Conservation (phyloP, 2,113 vertebrate genomes). For the Sylvilagus bachmani region DNA sequence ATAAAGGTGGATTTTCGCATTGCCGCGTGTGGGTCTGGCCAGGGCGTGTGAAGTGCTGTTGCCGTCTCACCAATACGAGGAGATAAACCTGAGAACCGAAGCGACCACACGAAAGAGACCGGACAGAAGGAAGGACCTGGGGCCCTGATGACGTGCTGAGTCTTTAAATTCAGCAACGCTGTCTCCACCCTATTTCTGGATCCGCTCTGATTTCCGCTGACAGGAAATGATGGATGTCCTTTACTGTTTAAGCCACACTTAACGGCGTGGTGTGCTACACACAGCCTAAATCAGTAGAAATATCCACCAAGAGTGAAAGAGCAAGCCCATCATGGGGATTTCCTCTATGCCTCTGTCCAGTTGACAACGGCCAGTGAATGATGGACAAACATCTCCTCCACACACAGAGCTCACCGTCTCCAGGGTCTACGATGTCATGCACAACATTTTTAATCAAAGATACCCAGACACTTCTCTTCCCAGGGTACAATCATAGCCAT, state of each 20-base stretch:
- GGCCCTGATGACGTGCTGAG: accelerated
- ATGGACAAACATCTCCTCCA: not conserved
- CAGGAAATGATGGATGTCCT: not conserved
- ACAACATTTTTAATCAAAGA: not conserved
- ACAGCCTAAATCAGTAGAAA: not conserved
- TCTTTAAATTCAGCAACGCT: not conserved
- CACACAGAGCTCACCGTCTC: not conserved
- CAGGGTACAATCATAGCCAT: not conserved
- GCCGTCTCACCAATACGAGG: not conserved
- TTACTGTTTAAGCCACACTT: not conserved
- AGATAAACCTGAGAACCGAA: not conserved
- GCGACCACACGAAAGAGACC: too few species aligned
- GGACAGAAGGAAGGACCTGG: not conserved
- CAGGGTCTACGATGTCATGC: too few species aligned
- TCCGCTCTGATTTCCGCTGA: not conserved
- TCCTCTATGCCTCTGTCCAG: not conserved
- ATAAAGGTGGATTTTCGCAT: not conserved
- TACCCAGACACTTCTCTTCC: not conserved
- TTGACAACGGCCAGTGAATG: not conserved
- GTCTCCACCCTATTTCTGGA: not conserved
- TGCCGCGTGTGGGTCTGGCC: not conserved
- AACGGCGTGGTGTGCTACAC: not conserved
- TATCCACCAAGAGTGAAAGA: not conserved
- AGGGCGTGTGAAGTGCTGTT: not conserved
- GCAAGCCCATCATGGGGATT: not conserved